phyloP scores from a whole-genome alignment of 2,888 invertebrate genomes.

The Syrphus vitripennis region DNA sequence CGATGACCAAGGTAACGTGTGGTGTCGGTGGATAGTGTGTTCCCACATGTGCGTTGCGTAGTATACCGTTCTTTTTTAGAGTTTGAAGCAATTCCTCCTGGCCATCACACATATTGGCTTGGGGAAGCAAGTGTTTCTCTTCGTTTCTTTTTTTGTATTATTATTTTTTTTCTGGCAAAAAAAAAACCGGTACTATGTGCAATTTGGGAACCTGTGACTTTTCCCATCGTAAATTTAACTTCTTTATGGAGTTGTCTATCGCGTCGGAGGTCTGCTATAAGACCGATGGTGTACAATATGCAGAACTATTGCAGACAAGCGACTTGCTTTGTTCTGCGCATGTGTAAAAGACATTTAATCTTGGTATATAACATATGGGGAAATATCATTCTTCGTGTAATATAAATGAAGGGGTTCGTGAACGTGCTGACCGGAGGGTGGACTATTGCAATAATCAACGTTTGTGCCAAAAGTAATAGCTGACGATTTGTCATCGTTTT shows the following conservation, averaged over 20 bases:
- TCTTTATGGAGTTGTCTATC: conserved; percentile 70
- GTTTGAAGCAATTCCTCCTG: conserved; percentile 9
- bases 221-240: conserved; percentile 72
- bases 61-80: conserved; percentile 55
- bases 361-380: background rate
- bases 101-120: conserved; percentile 17
- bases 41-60: conserved; percentile 65
- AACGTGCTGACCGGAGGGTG: conserved; percentile 27
- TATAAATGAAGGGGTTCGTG: conserved; percentile 1
- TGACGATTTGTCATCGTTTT: conserved; percentile 44
- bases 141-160: background rate
- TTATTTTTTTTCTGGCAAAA: background rate
- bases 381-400: background rate
- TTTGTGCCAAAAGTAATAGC: conserved; percentile 47
- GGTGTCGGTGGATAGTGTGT: conserved; percentile 54
- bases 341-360: conserved; percentile 38
- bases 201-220: conserved; percentile 72
- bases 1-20: conserved; percentile 1
- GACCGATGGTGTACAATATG: background rate
- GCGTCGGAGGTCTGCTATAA: conserved; percentile 56
- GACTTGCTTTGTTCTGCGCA: conserved; percentile 7
- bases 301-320: conserved; percentile 13
- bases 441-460: conserved; percentile 35
- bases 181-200: conserved; percentile 57
- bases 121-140: conserved; percentile 30